Conservation (phyloP, 2,888 invertebrate genomes). For the Pristionchus fissidentatus region DNA sequence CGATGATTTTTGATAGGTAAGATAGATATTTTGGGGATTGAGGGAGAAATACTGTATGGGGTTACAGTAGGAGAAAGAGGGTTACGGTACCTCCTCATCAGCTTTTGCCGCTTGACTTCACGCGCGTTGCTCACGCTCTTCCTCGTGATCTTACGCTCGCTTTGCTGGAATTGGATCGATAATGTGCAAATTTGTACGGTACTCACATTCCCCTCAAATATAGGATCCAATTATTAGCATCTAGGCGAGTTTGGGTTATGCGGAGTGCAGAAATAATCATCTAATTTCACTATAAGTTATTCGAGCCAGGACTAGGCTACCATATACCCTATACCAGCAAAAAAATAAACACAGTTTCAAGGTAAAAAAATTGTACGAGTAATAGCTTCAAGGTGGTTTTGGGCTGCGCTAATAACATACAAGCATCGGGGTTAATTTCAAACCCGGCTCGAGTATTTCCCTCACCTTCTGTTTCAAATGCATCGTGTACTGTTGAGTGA, state of each 20-base stretch:
- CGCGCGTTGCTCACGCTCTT: constrained; percentile 57
- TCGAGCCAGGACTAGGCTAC: neutral
- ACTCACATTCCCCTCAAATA: too few relatives aligned
- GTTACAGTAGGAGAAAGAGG: neutral
- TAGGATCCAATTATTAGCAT: too few relatives aligned
- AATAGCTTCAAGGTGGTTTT: too few relatives aligned
- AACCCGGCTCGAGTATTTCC: too few relatives aligned
- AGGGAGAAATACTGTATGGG: neutral
- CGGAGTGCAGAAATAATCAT: neutral
- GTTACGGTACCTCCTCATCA: constrained; percentile 67
- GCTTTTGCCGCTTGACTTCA: constrained; percentile 70
- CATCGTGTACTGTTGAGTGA: constrained; percentile 69
- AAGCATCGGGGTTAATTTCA: too few relatives aligned
- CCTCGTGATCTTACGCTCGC: neutral
- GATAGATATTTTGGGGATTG: neutral
- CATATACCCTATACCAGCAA: neutral
- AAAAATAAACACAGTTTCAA: neutral
- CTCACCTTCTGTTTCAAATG: constrained; percentile 54
- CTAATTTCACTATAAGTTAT: neutral
- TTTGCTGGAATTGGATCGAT: constrained; percentile 20
- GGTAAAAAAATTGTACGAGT: neutral
- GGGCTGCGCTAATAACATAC: too few relatives aligned
- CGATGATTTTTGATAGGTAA: neutral
- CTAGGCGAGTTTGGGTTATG: too few relatives aligned
- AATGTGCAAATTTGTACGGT: too few relatives aligned